phyloP scores from a whole-genome alignment of 2,797 vertebrate species.

The Scarus forsteni region DNA sequence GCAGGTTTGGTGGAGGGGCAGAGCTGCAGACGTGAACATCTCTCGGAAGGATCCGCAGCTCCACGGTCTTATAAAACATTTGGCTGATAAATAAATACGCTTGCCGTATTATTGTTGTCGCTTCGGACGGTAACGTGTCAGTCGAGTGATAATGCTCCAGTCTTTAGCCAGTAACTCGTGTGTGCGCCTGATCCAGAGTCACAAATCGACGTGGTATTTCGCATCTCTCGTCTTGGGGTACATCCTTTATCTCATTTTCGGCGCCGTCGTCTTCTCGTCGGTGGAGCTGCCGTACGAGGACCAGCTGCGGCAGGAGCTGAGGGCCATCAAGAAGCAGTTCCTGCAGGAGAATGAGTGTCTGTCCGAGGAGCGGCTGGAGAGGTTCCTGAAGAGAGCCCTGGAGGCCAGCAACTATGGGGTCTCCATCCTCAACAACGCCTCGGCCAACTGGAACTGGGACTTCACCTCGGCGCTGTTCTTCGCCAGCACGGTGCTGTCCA shows the following conservation, averaged over 20 bases:
- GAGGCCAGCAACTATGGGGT: conserved; percentile 97
- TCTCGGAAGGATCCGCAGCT: not conserved
- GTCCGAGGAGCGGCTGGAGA: conserved; percentile 90
- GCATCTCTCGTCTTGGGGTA: conserved; percentile 90
- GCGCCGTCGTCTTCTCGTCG: conserved; percentile 94
- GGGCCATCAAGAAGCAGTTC: conserved; percentile 89
- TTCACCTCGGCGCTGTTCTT: conserved; percentile 97
- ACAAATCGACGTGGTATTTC: conserved; percentile 94
- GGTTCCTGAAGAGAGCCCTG: conserved; percentile 90
- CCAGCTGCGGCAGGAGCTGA: conserved; percentile 91
- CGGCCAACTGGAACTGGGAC: conserved; percentile 97
- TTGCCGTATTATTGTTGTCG: not conserved
- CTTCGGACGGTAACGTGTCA: not conserved
- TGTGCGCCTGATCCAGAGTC: conserved; percentile 91
- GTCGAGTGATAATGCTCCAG: conserved; percentile 87
- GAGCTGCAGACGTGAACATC: conserved; percentile 54
- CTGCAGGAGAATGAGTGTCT: conserved; percentile 91
- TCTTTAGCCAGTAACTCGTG: conserved; percentile 92
- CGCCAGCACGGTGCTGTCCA: conserved; percentile 95
- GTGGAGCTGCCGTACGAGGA: conserved; percentile 96
- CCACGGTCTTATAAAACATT: not conserved
- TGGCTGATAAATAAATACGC: not conserved
- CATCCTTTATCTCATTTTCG: conserved; percentile 92
- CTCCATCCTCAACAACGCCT: conserved; percentile 94
- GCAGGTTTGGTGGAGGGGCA: conserved; percentile 61